Evolutionary conservation across 2,888 invertebrate genomes (phyloP), one percentile per base, ranked within the genome.

Genomic region (Electrophaes corylata): DNA sequence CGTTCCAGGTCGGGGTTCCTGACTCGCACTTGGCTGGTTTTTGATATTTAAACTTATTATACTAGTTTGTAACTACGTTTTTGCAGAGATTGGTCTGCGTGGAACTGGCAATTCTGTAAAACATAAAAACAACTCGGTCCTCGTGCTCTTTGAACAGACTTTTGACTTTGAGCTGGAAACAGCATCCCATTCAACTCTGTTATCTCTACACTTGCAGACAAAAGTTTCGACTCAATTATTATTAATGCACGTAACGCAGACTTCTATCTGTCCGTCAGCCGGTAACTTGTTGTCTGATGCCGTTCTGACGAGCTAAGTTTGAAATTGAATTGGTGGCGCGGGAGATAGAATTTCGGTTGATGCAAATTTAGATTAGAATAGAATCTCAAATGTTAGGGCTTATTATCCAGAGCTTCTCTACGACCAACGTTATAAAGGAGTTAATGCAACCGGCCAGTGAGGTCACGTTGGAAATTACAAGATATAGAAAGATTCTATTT

Each of bases 251-350:
- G 45, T 37, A 48, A 53, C 8, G 40, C 53, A 54, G 45, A 50
- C 49, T 33, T 45, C 44, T 48, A 39, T 26, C 12, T 39, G 43
- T 50, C 45, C 46, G 45, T 54, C 45, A 43, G 46, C 44, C 41
- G 14, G 51, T 40, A 43, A 41, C 46, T 50, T 47, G 59, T 46
- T 41, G 59, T 59, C 49, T 51, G 56, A 58, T 54, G 52, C 48
- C 53, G n/a, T 58, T 51, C 54, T 61, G 47, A 61, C 52, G 61
- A 61, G 14, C 19, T 44, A 65, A 65, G 37, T 65, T 65, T 61
- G 20, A 47, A 59, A 55, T 55, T 46, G 50, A 50, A 57, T 57
- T 50, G 50, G 20, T 50, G 31, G 19, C 39, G 31, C 26, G 44
- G 44, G 49, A 50, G 31, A 53, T 40, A 23, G 40, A n/a, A 46